These are phyloP conservation scores for Ceratina calcarata DNA, from an alignment of 1,140 invertebrate species.

Conservation along the genomic window DNA sequence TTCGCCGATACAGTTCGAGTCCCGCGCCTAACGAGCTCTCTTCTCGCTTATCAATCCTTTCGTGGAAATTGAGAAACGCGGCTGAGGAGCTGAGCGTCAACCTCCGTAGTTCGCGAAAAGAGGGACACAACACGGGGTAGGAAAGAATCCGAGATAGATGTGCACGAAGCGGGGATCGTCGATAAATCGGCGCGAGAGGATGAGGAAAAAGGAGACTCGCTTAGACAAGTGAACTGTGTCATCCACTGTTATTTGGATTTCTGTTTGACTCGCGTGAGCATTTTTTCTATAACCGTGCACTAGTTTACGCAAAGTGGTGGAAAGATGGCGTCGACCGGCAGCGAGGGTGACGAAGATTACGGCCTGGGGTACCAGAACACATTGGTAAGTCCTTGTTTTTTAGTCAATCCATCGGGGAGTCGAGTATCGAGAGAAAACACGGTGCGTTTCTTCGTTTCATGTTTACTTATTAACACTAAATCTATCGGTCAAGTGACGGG, in stretches of 20 bases:
- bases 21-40: background rate
- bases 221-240: conserved; percentile 1
- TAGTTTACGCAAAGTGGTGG: background rate
- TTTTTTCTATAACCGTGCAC: conserved; percentile 38
- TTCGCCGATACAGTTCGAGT: background rate
- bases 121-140: background rate
- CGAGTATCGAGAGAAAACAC: conserved; percentile 22
- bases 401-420: background rate
- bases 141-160: conserved; percentile 16
- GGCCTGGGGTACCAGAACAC: conserved; percentile 90
- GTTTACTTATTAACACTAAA: too few relatives aligned
- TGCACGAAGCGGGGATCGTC: conserved; percentile 6
- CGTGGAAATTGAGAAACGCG: conserved; percentile 11
- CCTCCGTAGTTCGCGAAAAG: background rate
- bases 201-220: conserved; percentile 16
- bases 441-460: background rate
- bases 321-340: conserved; percentile 62
- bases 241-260: too few relatives aligned
- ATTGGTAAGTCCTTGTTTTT: conserved; percentile 83
- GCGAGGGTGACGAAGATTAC: conserved; percentile 80
- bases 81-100: background rate
- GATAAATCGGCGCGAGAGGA: background rate
- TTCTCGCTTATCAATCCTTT: conserved; percentile 9
- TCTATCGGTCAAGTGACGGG: too few relatives aligned
- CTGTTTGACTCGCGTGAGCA: too few relatives aligned